Percentiles rank a stretch among this genome's conserved stretches.
Evolutionary conservation across 2,113 vertebrate genomes (phyloP).

Genomic region (Trematocara unimaculatum): DNA sequence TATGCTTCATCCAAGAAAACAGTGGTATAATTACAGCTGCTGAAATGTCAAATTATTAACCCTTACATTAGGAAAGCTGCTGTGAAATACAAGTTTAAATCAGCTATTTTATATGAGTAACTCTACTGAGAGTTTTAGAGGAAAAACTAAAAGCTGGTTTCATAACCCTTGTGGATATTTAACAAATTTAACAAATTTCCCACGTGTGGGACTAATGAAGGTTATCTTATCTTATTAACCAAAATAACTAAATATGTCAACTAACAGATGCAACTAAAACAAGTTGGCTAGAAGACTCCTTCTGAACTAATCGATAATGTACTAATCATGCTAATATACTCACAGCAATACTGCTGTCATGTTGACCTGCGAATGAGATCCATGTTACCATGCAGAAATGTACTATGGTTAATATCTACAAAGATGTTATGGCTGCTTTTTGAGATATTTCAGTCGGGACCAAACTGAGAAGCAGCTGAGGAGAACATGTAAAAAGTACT

Average conservation of each 20-base stretch:
- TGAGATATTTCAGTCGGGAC: background rate
- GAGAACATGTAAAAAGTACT: background rate
- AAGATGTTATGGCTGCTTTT: background rate
- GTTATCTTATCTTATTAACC: background rate
- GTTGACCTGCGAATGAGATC: background rate
- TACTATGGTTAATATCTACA: background rate
- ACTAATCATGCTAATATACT: background rate
- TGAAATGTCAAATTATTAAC: background rate
- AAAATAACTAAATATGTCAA: background rate
- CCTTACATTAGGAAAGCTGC: background rate
- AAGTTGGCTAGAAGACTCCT: background rate
- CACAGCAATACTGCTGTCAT: background rate
- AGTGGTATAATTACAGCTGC: background rate
- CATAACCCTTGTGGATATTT: background rate
- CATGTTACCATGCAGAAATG: background rate
- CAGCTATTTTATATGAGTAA: background rate
- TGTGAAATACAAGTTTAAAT: background rate
- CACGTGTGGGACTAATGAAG: background rate
- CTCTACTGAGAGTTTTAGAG: background rate
- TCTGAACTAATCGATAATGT: background rate
- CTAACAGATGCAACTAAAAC: background rate
- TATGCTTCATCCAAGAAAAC: background rate
- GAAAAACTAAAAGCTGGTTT: background rate
- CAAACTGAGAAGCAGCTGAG: background rate
- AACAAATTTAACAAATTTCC: background rate